Evolutionary conservation across 2,888 invertebrate genomes (phyloP).

Genomic region (Polydrusus pterygomalis): DNA sequence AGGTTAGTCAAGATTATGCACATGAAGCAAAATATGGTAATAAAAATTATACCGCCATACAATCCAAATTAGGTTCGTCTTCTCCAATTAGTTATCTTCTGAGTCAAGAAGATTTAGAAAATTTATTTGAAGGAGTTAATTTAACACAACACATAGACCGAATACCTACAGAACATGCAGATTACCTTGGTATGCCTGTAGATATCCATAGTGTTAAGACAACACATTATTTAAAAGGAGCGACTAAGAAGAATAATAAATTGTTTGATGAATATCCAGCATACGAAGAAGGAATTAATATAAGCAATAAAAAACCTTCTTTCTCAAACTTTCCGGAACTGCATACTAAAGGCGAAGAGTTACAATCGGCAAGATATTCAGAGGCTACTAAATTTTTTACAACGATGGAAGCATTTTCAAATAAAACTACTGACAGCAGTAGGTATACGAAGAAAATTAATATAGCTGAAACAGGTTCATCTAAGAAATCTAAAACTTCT

Average conservation of each 20-base stretch:
- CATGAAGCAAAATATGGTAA: neutral
- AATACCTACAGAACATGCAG: conserved; percentile 12
- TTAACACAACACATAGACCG: neutral
- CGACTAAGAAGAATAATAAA: neutral
- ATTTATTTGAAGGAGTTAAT: conserved; percentile 1
- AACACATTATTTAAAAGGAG: conserved; percentile 4
- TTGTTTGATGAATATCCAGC: neutral
- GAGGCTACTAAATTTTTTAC: neutral
- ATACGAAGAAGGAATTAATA: neutral
- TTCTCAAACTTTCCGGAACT: neutral
- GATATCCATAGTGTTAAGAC: neutral
- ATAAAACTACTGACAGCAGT: too few species aligned
- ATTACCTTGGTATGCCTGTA: neutral
- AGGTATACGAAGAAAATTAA: too few species aligned
- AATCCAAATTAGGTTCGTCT: neutral
- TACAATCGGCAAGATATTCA: neutral
- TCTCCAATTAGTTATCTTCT: neutral
- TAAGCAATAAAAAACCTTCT: neutral
- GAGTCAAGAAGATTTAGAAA: neutral
- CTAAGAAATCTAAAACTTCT: too few species aligned
- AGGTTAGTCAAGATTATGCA: neutral
- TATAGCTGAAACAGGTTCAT: too few species aligned
- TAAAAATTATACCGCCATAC: neutral
- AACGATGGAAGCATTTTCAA: neutral
- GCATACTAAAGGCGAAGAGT: neutral